Evolutionary conservation across 2,113 vertebrate species (phyloP).

Genomic region (Misgurnus anguillicaudatus): DNA sequence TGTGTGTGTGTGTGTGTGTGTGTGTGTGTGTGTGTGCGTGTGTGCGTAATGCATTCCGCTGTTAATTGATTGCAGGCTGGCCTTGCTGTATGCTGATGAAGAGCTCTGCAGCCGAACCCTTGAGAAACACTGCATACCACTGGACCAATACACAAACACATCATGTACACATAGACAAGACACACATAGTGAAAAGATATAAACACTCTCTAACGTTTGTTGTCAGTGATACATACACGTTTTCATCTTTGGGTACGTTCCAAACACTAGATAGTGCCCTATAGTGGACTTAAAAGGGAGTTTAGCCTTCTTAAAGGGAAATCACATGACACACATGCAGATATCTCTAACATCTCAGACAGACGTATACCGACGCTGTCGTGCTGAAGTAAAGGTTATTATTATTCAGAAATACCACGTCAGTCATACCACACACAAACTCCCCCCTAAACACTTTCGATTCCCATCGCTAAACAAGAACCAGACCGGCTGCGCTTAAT

Average conservation of each 20-base stretch:
- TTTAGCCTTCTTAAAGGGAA: no score
- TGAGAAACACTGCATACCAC: slow-evolving; percentile 21
- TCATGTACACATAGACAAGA: neutral
- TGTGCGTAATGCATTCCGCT: slow-evolving; percentile 40
- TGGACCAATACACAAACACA: slow-evolving; percentile 26
- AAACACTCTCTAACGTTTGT: neutral
- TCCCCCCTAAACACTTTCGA: slow-evolving; percentile 32
- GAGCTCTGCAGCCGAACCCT: slow-evolving; percentile 44
- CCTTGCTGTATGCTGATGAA: slow-evolving; percentile 50
- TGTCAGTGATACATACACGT: neutral
- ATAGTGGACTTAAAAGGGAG: no score
- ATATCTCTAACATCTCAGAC: slow-evolving; percentile 1
- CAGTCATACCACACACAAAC: slow-evolving; percentile 48
- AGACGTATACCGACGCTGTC: slow-evolving; percentile 18
- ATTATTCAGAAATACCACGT: slow-evolving; percentile 34
- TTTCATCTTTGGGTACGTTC: neutral
- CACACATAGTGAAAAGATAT: slow-evolving; percentile 23
- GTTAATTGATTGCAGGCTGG: slow-evolving; percentile 58
- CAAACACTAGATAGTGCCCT: no score
- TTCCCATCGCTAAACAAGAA: slow-evolving; percentile 36
- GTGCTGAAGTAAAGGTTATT: slow-evolving; percentile 23
- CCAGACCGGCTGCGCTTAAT: slow-evolving; percentile 18
- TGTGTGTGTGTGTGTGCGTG: slow-evolving; percentile 31
- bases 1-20: slow-evolving; percentile 38
- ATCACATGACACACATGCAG: neutral